Conservation (phyloP, 2,888 invertebrate species). For the Dynastes grantii region DNA sequence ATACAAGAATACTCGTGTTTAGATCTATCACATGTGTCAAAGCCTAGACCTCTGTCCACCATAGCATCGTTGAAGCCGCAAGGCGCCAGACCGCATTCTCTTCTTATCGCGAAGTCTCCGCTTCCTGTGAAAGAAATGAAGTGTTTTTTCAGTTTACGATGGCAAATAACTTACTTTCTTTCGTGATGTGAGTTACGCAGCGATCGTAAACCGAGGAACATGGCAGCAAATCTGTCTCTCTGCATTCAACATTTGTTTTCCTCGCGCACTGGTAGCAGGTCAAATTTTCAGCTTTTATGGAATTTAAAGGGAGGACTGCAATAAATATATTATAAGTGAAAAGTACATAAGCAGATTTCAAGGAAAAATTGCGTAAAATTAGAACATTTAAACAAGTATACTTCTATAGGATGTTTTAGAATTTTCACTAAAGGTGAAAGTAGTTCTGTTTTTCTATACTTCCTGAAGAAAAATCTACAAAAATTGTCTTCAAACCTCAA, state of each 20-base stretch:
- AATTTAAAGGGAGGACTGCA: slow-evolving; percentile 58
- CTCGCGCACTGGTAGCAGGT: slow-evolving; percentile 70
- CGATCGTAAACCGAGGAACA: slow-evolving; percentile 68
- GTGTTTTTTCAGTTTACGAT: slow-evolving; percentile 35
- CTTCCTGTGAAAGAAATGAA: slow-evolving; percentile 63
- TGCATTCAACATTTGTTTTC: slow-evolving; percentile 66
- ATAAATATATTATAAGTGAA: neutral
- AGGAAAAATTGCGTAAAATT: neutral
- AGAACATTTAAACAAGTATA: neutral
- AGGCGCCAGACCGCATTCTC: slow-evolving; percentile 71
- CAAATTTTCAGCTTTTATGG: slow-evolving; percentile 61
- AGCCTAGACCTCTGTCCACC: slow-evolving; percentile 65
- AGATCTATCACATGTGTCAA: slow-evolving; percentile 68
- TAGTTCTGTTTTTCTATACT: no score
- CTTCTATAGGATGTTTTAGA: no score
- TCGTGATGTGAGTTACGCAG: slow-evolving; percentile 70
- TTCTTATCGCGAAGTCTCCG: slow-evolving; percentile 67
- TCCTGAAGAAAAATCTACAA: no score
- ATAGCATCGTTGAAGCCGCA: slow-evolving; percentile 69
- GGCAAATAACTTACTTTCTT: slow-evolving; percentile 64
- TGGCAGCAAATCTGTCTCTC: slow-evolving; percentile 64
- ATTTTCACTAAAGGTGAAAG: no score
- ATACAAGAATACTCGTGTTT: slow-evolving; percentile 69
- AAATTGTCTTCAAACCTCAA: no score
- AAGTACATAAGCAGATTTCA: neutral